Evolutionary conservation across 2,797 vertebrate genomes (phyloP).

Genomic region (Poecilia velifera): DNA sequence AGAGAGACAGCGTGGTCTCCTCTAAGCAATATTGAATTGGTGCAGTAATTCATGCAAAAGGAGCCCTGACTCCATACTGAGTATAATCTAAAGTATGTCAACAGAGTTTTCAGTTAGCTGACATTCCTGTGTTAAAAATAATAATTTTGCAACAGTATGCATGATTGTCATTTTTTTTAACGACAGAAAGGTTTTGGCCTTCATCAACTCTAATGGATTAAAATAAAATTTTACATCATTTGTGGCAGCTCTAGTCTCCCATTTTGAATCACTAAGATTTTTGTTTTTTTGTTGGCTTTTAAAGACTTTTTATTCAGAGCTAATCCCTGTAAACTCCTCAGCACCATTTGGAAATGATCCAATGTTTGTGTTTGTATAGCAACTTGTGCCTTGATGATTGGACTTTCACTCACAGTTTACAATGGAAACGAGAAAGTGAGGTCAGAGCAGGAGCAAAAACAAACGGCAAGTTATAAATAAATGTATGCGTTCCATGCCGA

Average conservation of each 20-base stretch:
- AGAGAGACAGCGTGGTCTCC: background rate
- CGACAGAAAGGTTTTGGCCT: background rate
- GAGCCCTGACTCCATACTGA: background rate
- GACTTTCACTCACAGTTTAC: conserved; percentile 35
- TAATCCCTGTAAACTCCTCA: background rate
- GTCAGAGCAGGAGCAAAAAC: conserved; percentile 30
- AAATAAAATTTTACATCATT: background rate
- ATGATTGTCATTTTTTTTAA: background rate
- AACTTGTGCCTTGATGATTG: conserved; percentile 12
- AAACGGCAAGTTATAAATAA: conserved; percentile 24
- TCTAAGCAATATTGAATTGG: background rate
- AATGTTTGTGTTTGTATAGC: conserved; percentile 15
- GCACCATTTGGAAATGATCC: background rate
- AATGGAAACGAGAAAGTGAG: conserved; percentile 27
- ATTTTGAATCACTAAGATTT: background rate
- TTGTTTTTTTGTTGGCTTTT: background rate
- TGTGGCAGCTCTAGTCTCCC: too few species aligned
- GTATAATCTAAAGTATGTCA: background rate
- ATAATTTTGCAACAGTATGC: background rate
- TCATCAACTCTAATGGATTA: background rate
- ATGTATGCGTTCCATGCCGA: conserved; percentile 14
- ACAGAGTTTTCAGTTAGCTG: background rate
- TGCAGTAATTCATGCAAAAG: background rate
- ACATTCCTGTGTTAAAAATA: background rate
- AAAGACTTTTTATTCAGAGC: background rate